Evolutionary conservation across 2,113 vertebrate species (phyloP).

Genomic region (Columba janthina): DNA sequence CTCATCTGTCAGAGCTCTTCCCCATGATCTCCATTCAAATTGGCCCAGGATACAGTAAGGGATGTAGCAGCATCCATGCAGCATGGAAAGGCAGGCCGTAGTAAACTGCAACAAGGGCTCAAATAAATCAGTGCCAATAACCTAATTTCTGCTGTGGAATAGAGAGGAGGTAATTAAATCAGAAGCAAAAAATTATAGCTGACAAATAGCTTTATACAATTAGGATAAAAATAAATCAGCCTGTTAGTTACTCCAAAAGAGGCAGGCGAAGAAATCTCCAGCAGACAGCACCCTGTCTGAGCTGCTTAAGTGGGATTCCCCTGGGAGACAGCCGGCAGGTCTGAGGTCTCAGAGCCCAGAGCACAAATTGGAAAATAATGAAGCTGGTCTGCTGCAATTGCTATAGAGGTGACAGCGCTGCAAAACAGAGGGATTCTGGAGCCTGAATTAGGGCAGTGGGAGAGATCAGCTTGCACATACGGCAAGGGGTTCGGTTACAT

Average conservation of each 20-base stretch:
- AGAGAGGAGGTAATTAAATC: not conserved
- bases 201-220: not conserved
- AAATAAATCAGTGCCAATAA: not conserved
- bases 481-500: slow-evolving; percentile 23
- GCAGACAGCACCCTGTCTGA: not conserved
- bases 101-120: not conserved
- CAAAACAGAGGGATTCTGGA: slow-evolving; percentile 47
- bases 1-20: not conserved
- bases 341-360: not conserved
- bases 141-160: not conserved
- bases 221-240: slow-evolving; percentile 9
- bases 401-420: slow-evolving; percentile 5
- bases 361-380: slow-evolving; percentile 57
- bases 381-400: not conserved
- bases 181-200: not conserved
- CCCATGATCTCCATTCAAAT: not conserved
- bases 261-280: not conserved
- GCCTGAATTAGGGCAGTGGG: slow-evolving; percentile 4
- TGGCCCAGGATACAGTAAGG: not conserved
- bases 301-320: not conserved
- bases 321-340: not conserved
- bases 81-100: not conserved
- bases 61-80: not conserved
- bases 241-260: not conserved
- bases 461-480: slow-evolving; percentile 55